These are phyloP conservation scores for Harpagoxenus sublaevis DNA, from an alignment of 2,888 invertebrate genomes.

Conservation along the genomic window DNA sequence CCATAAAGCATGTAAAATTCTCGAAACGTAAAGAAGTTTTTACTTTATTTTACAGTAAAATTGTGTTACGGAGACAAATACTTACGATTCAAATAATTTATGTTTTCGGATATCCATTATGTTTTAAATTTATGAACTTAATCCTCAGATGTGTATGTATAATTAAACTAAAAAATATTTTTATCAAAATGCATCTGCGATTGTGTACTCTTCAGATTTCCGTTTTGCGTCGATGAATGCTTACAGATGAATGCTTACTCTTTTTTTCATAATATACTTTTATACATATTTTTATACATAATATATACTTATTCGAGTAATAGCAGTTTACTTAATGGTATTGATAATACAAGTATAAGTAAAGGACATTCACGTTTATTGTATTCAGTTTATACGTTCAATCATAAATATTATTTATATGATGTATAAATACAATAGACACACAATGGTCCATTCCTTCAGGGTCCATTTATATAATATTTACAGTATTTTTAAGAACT, in stretches of 20 bases:
- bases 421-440: constrained; percentile 64
- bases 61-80: constrained; percentile 7
- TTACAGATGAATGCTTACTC: background rate
- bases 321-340: constrained; percentile 24
- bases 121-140: constrained; percentile 3
- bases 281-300: constrained; percentile 1
- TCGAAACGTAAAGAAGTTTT: background rate
- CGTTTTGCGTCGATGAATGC: background rate
- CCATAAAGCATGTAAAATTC: background rate
- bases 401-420: constrained; percentile 58
- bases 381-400: constrained; percentile 49
- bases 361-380: constrained; percentile 65
- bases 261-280: background rate
- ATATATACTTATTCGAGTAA: background rate
- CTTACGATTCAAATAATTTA: constrained; percentile 6
- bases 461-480: constrained; percentile 63
- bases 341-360: constrained; percentile 50
- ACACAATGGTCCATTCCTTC: constrained; percentile 52
- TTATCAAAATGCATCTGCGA: background rate
- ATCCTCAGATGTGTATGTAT: background rate
- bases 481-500: constrained; percentile 67
- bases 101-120: background rate
- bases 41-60: background rate
- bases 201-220: background rate
- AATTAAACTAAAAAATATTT: background rate